Evolutionary conservation across 2,797 vertebrate species (phyloP).

Genomic region (Alosa sapidissima): DNA sequence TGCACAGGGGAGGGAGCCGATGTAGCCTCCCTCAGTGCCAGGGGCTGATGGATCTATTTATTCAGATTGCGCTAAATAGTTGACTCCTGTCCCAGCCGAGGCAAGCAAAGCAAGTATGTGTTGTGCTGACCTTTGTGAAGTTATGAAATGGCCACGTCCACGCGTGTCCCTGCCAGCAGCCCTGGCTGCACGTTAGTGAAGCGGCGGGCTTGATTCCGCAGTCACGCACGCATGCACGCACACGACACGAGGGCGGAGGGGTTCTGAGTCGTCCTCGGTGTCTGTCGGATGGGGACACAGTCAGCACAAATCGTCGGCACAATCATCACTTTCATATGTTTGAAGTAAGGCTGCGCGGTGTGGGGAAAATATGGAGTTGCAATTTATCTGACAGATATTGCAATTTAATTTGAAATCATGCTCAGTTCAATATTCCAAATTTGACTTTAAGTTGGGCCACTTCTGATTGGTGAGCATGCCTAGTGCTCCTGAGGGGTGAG

Average conservation of each 20-base stretch:
- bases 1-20: background rate
- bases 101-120: background rate
- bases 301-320: background rate
- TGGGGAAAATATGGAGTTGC: too few species aligned
- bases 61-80: background rate
- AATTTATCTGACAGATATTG: too few species aligned
- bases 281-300: background rate
- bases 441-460: too few species aligned
- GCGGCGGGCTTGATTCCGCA: background rate
- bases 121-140: background rate
- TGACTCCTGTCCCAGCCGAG: conserved; percentile 3
- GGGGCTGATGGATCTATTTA: background rate
- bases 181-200: background rate
- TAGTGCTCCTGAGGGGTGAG: too few species aligned
- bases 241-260: background rate
- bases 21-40: background rate
- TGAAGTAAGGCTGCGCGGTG: too few species aligned
- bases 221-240: background rate
- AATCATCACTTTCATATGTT: background rate
- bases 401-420: too few species aligned
- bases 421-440: too few species aligned
- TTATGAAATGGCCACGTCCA: background rate
- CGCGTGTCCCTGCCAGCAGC: background rate
- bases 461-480: too few species aligned
- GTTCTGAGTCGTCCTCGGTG: background rate